A percentile compares a stretch with the other conserved stretches of the same genome.
Conservation (phyloP, 2,797 vertebrate genomes). For the Mycteria americana region DNA sequence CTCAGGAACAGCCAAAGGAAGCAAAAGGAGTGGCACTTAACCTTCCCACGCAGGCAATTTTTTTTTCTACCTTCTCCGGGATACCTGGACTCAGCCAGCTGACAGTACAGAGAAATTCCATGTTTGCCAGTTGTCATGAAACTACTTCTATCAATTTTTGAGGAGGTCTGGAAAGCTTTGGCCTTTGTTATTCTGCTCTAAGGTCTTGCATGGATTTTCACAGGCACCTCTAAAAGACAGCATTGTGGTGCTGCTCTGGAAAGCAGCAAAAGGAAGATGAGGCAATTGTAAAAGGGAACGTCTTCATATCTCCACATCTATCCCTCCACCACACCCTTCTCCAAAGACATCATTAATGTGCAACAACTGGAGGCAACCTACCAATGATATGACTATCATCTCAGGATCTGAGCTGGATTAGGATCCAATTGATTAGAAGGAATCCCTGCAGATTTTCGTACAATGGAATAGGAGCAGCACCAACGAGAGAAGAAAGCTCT, state of each 20-base stretch:
- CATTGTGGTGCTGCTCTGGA: not conserved
- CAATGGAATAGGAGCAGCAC: not conserved
- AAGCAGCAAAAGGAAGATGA: not conserved
- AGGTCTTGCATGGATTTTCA: not conserved
- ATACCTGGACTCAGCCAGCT: not conserved
- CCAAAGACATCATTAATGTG: not conserved
- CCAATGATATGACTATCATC: not conserved
- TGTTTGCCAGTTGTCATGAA: not conserved
- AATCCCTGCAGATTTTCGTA: not conserved
- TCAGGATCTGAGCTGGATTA: not conserved
- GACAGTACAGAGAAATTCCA: not conserved
- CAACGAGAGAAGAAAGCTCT: not conserved
- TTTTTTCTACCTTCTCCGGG: not conserved
- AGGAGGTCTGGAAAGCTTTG: not conserved
- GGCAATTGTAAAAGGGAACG: not conserved
- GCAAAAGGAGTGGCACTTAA: not conserved
- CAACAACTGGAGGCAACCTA: not conserved
- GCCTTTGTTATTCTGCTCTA: not conserved
- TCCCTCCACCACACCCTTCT: not conserved
- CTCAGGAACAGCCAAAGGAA: not conserved
- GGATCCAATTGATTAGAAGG: not conserved
- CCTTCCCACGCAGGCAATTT: not conserved
- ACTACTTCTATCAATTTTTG: not conserved
- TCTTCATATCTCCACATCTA: not conserved
- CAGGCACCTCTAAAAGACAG: not conserved